A percentile compares a stretch with the other conserved stretches of the same genome.
Evolutionary conservation across 2,113 vertebrate species (phyloP).

Genomic region (Macaca mulatta): DNA sequence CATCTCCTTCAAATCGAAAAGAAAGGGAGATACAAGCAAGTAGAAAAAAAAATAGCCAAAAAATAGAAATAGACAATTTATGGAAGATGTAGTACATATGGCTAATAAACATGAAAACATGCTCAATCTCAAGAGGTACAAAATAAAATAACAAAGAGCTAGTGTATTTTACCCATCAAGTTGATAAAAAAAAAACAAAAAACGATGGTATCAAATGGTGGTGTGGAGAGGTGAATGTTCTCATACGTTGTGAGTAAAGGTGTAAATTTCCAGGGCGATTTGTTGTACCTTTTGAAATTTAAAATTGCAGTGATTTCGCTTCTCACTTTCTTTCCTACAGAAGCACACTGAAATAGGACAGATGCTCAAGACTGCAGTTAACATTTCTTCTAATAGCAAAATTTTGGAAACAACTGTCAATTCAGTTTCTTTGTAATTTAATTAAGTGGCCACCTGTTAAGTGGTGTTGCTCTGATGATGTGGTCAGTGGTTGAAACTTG

Average conservation of each 20-base stretch:
- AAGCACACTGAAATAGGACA: not conserved
- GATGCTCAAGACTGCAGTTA: not conserved
- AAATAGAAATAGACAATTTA: not conserved
- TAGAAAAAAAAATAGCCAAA: not conserved
- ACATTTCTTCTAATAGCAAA: constrained; percentile 12
- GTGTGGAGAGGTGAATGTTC: not conserved
- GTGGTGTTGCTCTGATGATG: not conserved
- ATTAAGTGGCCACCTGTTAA: constrained; percentile 63
- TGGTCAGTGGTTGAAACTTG: constrained; percentile 57
- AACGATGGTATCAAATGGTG: not conserved
- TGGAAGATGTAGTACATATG: not conserved
- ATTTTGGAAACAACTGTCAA: constrained; percentile 18
- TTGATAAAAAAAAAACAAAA: not conserved
- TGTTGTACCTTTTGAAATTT: not conserved
- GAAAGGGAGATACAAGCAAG: not conserved
- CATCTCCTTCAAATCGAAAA: not conserved
- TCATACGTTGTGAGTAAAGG: not conserved
- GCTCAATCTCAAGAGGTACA: not conserved
- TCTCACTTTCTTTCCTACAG: not conserved
- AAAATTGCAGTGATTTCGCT: not conserved
- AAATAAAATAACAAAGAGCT: not conserved
- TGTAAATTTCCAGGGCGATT: not conserved
- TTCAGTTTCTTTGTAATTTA: constrained; percentile 47
- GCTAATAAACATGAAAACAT: not conserved
- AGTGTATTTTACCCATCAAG: not conserved